Conservation (phyloP, 2,797 vertebrate genomes). For the Tamandua tetradactyla region DNA sequence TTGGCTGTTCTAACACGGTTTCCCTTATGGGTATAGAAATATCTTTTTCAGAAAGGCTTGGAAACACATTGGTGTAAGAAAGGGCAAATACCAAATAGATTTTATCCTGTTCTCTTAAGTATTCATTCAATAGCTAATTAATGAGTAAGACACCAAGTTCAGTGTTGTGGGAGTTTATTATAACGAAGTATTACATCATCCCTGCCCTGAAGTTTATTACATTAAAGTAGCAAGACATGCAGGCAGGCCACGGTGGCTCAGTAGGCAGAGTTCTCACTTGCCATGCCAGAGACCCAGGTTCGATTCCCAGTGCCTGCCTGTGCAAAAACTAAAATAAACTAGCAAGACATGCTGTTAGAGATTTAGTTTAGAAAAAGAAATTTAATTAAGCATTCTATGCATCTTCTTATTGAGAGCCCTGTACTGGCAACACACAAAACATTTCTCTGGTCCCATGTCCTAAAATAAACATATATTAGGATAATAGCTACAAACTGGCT, state of each 20-base stretch:
- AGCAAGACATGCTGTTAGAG: constrained; percentile 1
- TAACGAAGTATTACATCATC: constrained; percentile 24
- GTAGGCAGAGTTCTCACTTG: no score
- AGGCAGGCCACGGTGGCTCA: no score
- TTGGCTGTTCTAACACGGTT: not conserved
- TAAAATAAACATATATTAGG: not conserved
- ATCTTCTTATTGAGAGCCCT: constrained; percentile 23
- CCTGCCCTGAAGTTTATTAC: constrained; percentile 6
- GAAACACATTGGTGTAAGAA: no score
- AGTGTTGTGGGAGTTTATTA: not conserved
- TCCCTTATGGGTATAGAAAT: not conserved
- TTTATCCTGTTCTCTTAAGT: constrained; percentile 13
- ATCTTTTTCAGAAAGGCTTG: not conserved
- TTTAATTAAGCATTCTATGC: constrained; percentile 5
- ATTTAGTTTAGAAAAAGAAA: no score
- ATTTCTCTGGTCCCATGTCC: not conserved
- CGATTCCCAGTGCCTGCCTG: no score
- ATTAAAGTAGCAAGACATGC: no score
- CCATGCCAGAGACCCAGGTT: no score
- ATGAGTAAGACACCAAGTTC: not conserved
- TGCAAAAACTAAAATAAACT: no score
- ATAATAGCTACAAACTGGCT: not conserved
- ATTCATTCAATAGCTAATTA: not conserved
- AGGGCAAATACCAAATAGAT: not conserved
- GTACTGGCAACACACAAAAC: not conserved